Base-by-base conservation (phyloP, 1,140 invertebrate genomes). In the Yoshiicerus persimilis region DNA sequence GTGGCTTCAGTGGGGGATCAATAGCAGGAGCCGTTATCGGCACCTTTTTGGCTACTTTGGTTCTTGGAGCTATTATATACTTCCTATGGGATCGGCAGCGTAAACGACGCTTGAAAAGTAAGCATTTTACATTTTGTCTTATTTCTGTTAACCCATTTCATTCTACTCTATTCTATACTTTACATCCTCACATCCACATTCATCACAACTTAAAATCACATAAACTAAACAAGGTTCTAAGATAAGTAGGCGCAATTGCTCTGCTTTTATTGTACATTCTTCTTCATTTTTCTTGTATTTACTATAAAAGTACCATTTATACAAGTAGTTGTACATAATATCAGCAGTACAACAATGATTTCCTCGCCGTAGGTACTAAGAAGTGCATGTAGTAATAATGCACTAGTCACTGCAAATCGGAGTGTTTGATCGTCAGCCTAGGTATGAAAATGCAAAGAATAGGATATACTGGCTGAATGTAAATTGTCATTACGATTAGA, bases 1-100 rank as follows among this genome's bases (percentile, higher is more conserved):
- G 34, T 32, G 39, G 77, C 90, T 94, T 93, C 90, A 91, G 92
- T 27, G 91, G 92, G 39, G 93, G 93, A 23, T 93, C 93, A 89
- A 91, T 95, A 62, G 93, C 93, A 87, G 94, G 94, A 27, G 93
- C 94, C 88, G 93, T 94, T 34, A 91, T 94, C 90, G 94, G 94
- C 32, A 94, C 94, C 85, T 93, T 94, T 91, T 91, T 93, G 41
- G 92, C 92, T 27, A 94, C 93, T 56, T 89, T 93, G 38, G 88
- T 94, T 4, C 91, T 94, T 25, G 88, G 93, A 38, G 92, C 91
- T 38, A 88, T 94, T 34, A 92, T 91, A 32, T 92, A 91, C 32
- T 89, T 93, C 70, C 88, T 94, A 39, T 94, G 93, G 91, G 92
- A 91, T 88, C 92, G 85, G 39, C 39, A 86, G 36, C 66, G 83